Evolutionary conservation across 2,113 vertebrate species (phyloP).

Genomic region (Dipodomys spectabilis): DNA sequence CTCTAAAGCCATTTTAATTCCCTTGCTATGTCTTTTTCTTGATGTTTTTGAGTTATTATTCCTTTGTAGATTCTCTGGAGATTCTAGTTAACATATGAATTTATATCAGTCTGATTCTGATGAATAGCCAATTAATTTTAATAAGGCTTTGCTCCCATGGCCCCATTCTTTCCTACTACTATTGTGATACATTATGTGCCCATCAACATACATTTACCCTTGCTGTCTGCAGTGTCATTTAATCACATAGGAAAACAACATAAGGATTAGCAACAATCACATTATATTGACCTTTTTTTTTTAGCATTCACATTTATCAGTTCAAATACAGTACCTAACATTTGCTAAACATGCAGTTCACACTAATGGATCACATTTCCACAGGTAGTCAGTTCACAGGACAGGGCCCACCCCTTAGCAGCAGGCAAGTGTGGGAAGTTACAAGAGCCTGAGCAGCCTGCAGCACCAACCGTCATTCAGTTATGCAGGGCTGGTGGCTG

Average conservation of each 20-base stretch:
- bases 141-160: neutral
- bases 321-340: slow-evolving; percentile 97
- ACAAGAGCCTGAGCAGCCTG: slow-evolving; percentile 76
- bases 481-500: slow-evolving; percentile 68
- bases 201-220: neutral
- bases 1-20: neutral
- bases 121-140: neutral
- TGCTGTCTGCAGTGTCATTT: neutral
- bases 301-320: slow-evolving; percentile 98
- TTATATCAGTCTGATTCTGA: neutral
- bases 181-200: neutral
- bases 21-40: neutral
- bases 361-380: slow-evolving; percentile 98
- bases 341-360: slow-evolving; percentile 98
- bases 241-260: neutral
- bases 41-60: neutral
- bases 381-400: slow-evolving; percentile 98
- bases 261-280: neutral
- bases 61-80: neutral
- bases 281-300: neutral
- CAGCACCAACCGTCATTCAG: slow-evolving; percentile 82
- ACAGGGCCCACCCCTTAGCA: slow-evolving; percentile 83
- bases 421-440: slow-evolving; percentile 76
- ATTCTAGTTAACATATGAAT: slow-evolving; percentile 1
- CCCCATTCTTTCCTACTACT: neutral